These are phyloP conservation scores for Morone saxatilis DNA, from an alignment of 2,113 vertebrate species.

Conservation along the genomic window DNA sequence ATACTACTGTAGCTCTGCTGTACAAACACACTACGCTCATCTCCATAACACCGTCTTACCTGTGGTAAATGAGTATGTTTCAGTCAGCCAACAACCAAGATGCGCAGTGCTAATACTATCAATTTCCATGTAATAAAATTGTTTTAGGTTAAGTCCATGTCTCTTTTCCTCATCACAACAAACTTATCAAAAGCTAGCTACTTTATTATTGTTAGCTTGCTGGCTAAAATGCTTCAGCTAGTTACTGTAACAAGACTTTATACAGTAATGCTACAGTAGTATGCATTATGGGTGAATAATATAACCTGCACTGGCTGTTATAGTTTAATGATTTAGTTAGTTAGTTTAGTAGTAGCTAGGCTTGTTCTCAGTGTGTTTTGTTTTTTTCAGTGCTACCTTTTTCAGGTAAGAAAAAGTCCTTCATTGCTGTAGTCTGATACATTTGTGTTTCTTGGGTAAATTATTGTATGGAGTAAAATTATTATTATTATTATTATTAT, in stretches of 20 bases:
- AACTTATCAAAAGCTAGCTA: neutral
- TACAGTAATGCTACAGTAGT: neutral
- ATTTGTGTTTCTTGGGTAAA: neutral
- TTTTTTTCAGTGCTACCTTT: too few species aligned
- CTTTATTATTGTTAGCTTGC: neutral
- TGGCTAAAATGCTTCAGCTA: neutral
- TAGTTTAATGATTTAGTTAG: neutral
- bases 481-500: neutral
- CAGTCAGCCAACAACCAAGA: neutral
- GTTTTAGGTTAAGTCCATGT: too few species aligned
- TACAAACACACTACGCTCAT: neutral
- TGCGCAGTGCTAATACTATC: neutral
- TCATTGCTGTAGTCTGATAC: neutral
- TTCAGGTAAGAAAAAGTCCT: neutral
- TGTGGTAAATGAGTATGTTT: neutral
- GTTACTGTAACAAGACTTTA: too few species aligned
- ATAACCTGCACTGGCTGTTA: neutral
- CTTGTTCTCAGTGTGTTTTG: neutral
- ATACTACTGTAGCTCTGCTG: too few species aligned
- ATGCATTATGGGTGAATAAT: neutral
- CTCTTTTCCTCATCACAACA: neutral
- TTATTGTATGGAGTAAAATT: too few species aligned
- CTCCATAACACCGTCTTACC: neutral
- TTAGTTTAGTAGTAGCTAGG: neutral
- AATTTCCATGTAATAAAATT: too few species aligned